These are phyloP conservation scores for Drymonia ruficornis DNA, from an alignment of 2,888 invertebrate species.

Conservation along the genomic window DNA sequence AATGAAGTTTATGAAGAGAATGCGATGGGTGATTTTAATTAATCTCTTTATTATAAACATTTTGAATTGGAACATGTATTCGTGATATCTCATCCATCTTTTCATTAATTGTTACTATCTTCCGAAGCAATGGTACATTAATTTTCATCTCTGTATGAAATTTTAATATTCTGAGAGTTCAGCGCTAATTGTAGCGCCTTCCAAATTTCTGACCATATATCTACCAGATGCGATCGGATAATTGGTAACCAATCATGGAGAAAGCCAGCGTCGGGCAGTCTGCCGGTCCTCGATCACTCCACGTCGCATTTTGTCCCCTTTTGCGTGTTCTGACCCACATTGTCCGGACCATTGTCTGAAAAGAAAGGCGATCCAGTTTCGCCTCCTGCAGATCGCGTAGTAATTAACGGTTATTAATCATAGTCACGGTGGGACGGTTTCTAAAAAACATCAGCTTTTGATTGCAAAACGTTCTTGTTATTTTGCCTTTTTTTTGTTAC, in stretches of 20 bases:
- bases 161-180: constrained; percentile 22
- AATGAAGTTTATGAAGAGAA: constrained; percentile 30
- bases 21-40: constrained; percentile 38
- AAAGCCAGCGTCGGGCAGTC: constrained; percentile 56
- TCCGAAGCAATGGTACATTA: too few relatives aligned
- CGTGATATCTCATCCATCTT: too few relatives aligned
- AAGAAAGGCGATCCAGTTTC: constrained; percentile 41
- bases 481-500: constrained; percentile 11
- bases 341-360: constrained; percentile 35
- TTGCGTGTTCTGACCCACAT: constrained; percentile 32
- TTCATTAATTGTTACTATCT: too few relatives aligned
- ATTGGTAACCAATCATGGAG: constrained; percentile 67
- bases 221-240: constrained; percentile 53
- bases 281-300: constrained; percentile 47
- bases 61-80: neutral
- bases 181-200: constrained; percentile 36
- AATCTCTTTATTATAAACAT: neutral
- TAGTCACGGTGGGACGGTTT: constrained; percentile 31
- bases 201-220: constrained; percentile 45
- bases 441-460: constrained; percentile 26
- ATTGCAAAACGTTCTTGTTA: constrained; percentile 15
- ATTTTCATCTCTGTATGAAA: neutral
- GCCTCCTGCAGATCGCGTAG: constrained; percentile 27
- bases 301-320: constrained; percentile 48
- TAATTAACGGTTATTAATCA: constrained; percentile 42